Percentiles rank a stretch among this genome's conserved stretches.
phyloP scores from a whole-genome alignment of 2,797 vertebrate genomes.

The Parauchenoglanis punctatus region DNA sequence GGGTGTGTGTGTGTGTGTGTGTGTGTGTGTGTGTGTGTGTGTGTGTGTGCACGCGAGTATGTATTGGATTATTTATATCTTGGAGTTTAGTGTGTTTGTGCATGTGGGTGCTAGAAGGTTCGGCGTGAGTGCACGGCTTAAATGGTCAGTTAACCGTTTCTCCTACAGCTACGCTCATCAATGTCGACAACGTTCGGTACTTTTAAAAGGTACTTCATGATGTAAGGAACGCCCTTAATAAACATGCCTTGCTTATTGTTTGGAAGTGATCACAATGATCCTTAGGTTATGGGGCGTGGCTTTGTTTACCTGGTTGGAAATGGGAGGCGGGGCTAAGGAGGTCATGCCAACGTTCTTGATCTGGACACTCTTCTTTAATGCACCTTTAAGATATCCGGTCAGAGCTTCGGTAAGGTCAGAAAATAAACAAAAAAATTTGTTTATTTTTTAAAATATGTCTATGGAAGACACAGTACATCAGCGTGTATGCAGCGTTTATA shows the following conservation, averaged over 20 bases:
- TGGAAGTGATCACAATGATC: not conserved
- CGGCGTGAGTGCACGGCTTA: not conserved
- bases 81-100: not conserved
- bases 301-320: not conserved
- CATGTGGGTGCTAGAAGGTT: not conserved
- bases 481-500: too few species aligned
- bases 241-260: not conserved
- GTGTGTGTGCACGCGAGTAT: too few species aligned
- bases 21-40: slow-evolving; percentile 2
- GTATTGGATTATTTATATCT: slow-evolving; percentile 41
- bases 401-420: not conserved
- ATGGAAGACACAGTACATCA: not conserved
- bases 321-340: not conserved
- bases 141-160: slow-evolving; percentile 8
- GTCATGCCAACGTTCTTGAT: not conserved
- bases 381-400: not conserved
- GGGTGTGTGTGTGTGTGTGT: slow-evolving; percentile 16
- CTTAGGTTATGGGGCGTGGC: not conserved
- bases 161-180: not conserved
- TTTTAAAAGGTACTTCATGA: not conserved
- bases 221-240: too few species aligned
- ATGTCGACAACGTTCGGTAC: not conserved
- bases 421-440: too few species aligned
- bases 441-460: too few species aligned
- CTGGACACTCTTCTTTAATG: not conserved